Base-by-base conservation (phyloP, 1,140 invertebrate species). In the Zaprionus ghesquierei region DNA sequence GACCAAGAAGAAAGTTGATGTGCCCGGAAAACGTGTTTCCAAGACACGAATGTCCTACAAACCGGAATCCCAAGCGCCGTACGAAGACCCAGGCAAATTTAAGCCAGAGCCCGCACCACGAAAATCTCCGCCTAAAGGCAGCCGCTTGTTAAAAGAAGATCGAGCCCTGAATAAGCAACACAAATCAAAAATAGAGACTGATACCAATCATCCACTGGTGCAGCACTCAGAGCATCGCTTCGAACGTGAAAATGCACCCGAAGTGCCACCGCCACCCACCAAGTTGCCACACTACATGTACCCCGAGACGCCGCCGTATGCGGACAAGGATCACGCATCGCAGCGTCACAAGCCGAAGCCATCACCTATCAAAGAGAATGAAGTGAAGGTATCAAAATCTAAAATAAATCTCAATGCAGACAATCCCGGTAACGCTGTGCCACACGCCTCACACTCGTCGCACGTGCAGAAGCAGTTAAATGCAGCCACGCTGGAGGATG, bases 161-260 rank as follows among this genome's bases (percentile, higher is more conserved):
- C 70, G 89, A 23, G 81, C 76, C n/a, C 75, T 86, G n/a, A 85
- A 87, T 50, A 91, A 77, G 64, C 84, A 91, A 25, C 69, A 80
- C 33, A 84, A 80, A 73, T 81, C 78, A 31, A 84, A 82, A 74
- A 71, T 78, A 41, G 77, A 89, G 70, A 84, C 81, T 68, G 81
- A 91, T 82, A 70, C 90, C 77, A 93, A 93, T 77, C 95, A 96
- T 92, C 95, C 95, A 12, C 91, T 96, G 20, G 81, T 95, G 4
- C 96, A 96, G 87, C 95, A 96, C 92, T 96, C 95, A 0, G 95
- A 96, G 78, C 95, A 96, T 79, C 94, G 95, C 72, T 96, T 95
- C 79, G 95, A 96, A 77, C 94, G 93, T 51, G 93, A 94, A 63
- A 93, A 94, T 69, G 93, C 94, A 49, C 92, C 94, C 9, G 93